Conservation (phyloP, 1,140 invertebrate species). For the Diorhabda sublineata region DNA sequence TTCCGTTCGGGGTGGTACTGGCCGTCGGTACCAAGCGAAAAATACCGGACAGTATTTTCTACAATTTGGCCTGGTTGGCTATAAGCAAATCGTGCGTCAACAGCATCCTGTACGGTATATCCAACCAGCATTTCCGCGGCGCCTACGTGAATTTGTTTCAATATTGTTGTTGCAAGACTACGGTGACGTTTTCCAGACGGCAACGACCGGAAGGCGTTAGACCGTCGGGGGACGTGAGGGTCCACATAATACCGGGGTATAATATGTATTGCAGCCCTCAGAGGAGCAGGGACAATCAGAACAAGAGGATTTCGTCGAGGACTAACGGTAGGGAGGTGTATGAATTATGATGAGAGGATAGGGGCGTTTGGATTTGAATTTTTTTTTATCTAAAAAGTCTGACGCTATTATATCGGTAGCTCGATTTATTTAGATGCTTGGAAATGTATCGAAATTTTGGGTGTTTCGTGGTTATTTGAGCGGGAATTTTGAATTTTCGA, state of each 20-base stretch:
- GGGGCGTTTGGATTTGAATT: conserved; percentile 35
- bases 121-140: conserved; percentile 65
- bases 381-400: too few species aligned
- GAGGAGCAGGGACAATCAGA: conserved; percentile 46
- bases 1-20: conserved; percentile 60
- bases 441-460: too few species aligned
- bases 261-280: conserved; percentile 65
- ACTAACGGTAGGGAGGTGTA: conserved; percentile 52
- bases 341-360: conserved; percentile 53
- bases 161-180: conserved; percentile 80
- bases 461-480: too few species aligned
- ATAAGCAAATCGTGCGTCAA: conserved; percentile 66
- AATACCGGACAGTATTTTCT: conserved; percentile 54
- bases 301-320: conserved; percentile 37
- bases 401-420: too few species aligned
- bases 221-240: conserved; percentile 62
- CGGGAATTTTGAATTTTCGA: too few species aligned
- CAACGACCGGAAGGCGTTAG: conserved; percentile 55
- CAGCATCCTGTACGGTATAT: conserved; percentile 62
- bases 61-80: conserved; percentile 65
- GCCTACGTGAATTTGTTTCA: conserved; percentile 74
- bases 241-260: conserved; percentile 73
- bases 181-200: conserved; percentile 64
- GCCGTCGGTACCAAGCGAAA: conserved; percentile 52
- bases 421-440: too few species aligned